Conservation (phyloP, 2,888 invertebrate genomes). For the Diadegma fenestrale region DNA sequence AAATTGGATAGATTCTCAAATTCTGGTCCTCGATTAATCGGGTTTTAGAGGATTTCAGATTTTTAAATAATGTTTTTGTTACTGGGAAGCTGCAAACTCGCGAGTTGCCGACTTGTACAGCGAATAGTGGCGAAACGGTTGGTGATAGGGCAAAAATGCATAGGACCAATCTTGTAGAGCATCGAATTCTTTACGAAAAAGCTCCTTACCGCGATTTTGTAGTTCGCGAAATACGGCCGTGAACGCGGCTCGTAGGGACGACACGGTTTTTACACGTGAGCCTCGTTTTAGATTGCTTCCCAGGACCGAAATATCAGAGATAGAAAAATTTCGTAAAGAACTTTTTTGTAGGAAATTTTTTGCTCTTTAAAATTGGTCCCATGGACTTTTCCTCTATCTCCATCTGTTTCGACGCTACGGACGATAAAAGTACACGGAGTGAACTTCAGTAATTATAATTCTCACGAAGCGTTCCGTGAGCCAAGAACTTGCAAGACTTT, state of each 20-base stretch:
- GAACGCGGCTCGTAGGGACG: neutral
- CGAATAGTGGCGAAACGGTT: neutral
- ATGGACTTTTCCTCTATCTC: neutral
- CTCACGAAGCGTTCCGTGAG: neutral
- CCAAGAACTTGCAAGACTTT: neutral
- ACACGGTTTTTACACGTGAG: neutral
- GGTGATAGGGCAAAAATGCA: neutral
- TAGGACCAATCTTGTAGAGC: neutral
- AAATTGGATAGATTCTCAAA: neutral
- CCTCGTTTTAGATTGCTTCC: neutral
- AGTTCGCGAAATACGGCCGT: neutral
- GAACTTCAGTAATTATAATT: neutral
- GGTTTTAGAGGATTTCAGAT: neutral
- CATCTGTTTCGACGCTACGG: neutral
- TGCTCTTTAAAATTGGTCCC: neutral
- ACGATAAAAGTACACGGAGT: neutral
- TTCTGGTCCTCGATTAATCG: neutral
- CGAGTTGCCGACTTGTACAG: neutral
- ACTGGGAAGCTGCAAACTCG: neutral
- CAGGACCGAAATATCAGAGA: neutral
- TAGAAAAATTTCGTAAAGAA: neutral
- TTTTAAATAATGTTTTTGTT: neutral
- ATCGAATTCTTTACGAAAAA: neutral
- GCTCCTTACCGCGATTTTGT: neutral
- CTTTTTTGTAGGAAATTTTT: neutral